Percentiles rank a stretch among this genome's conserved stretches.
Conservation (phyloP, 1,140 invertebrate species). For the Calephelis virginiensis region DNA sequence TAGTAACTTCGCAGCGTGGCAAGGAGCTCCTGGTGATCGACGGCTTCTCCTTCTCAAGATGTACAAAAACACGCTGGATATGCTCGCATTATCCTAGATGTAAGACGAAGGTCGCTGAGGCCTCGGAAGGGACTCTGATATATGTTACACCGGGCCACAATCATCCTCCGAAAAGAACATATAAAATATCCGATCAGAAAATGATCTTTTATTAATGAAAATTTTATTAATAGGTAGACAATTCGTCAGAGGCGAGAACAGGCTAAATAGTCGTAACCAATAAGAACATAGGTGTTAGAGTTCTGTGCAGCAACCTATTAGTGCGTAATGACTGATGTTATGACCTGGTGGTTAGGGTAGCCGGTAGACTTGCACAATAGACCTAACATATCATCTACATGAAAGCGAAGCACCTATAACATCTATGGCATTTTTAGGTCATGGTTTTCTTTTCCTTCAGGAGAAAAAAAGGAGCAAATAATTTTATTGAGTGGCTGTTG, state of each 20-base stretch:
- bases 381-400: no score
- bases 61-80: constrained; percentile 19
- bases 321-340: no score
- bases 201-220: neutral
- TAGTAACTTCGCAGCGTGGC: constrained; percentile 34
- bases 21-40: constrained; percentile 32
- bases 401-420: no score
- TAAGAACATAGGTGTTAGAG: no score
- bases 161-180: constrained; percentile 16
- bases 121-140: constrained; percentile 22
- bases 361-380: no score
- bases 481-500: no score
- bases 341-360: no score
- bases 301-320: no score
- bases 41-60: constrained; percentile 37
- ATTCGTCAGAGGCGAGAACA: neutral
- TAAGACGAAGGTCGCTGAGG: constrained; percentile 30
- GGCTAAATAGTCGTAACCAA: no score
- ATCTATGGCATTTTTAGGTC: no score
- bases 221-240: neutral
- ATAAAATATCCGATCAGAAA: neutral
- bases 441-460: no score
- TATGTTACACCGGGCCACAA: constrained; percentile 28
- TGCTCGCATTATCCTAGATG: constrained; percentile 26
- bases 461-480: no score